Percentiles rank a stretch among this genome's conserved stretches.
Conservation (phyloP, 2,888 invertebrate species). For the Chymomyza fuscimana region DNA sequence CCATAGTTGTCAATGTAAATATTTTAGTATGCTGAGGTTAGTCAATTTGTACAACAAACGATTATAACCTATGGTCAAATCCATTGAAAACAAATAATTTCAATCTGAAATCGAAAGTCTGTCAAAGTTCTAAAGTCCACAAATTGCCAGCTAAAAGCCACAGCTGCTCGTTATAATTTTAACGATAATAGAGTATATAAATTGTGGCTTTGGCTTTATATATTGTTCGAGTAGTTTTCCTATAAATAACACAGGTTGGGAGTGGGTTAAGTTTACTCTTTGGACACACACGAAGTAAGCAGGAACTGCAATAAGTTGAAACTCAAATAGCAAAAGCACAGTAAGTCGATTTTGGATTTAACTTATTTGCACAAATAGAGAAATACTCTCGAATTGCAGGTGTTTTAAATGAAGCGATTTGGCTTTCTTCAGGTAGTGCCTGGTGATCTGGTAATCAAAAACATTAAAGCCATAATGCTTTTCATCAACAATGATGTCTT, state of each 20-base stretch:
- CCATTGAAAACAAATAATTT: neutral
- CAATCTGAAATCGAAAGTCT: neutral
- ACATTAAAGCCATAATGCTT: slow-evolving; percentile 13
- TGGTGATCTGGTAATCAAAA: neutral
- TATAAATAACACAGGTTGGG: neutral
- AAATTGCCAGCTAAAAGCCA: neutral
- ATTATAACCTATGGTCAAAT: slow-evolving; percentile 13
- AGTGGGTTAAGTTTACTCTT: neutral
- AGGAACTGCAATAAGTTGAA: neutral
- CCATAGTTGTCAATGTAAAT: neutral
- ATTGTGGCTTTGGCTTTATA: neutral
- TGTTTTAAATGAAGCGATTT: neutral
- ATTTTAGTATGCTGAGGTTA: neutral
- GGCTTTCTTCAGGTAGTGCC: neutral
- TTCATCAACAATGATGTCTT: slow-evolving; percentile 41
- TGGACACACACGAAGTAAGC: neutral
- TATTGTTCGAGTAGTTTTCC: neutral
- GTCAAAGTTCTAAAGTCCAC: neutral
- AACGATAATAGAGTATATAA: neutral
- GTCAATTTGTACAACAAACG: slow-evolving; percentile 8
- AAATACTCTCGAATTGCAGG: neutral
- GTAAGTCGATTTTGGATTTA: neutral
- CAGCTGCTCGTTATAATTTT: slow-evolving; percentile 46
- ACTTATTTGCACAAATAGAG: neutral
- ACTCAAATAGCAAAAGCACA: too few relatives aligned